phyloP scores from a whole-genome alignment of 2,888 invertebrate species.

The Tiliacea aurago region DNA sequence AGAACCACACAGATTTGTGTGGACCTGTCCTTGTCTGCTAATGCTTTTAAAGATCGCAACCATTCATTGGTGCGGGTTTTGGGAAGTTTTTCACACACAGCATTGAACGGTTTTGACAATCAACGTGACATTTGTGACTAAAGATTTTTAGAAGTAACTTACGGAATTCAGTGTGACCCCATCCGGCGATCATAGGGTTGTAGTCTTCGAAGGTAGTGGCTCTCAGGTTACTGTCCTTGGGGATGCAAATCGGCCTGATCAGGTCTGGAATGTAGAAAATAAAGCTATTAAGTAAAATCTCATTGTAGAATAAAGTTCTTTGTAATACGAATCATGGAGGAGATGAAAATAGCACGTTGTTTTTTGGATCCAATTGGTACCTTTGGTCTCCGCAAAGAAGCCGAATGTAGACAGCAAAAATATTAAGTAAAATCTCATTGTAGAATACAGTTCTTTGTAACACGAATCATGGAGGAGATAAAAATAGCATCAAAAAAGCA shows the following conservation, averaged over 20 bases:
- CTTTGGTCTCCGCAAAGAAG: no score
- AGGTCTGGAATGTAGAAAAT: constrained; percentile 87
- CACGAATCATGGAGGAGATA: background rate
- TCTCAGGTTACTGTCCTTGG: constrained; percentile 89
- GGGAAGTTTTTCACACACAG: background rate
- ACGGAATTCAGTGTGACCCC: constrained; percentile 94
- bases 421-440: background rate
- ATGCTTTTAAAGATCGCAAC: background rate
- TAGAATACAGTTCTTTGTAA: background rate
- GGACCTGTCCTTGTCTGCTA: no score
- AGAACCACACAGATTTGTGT: no score
- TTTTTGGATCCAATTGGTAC: background rate
- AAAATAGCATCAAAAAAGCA: background rate
- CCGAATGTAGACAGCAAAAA: background rate
- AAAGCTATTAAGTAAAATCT: background rate
- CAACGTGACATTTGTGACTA: no score
- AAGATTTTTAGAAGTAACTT: constrained; percentile 78
- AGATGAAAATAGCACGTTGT: background rate
- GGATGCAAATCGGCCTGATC: constrained; percentile 94
- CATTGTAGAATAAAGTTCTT: background rate
- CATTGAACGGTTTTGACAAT: background rate
- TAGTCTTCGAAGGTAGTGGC: constrained; percentile 89
- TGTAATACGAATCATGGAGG: background rate
- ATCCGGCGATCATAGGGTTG: constrained; percentile 94
- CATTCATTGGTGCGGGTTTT: background rate